Conservation (phyloP, 92 coral and sea anemone species). For the Phenganax subtilis region DNA sequence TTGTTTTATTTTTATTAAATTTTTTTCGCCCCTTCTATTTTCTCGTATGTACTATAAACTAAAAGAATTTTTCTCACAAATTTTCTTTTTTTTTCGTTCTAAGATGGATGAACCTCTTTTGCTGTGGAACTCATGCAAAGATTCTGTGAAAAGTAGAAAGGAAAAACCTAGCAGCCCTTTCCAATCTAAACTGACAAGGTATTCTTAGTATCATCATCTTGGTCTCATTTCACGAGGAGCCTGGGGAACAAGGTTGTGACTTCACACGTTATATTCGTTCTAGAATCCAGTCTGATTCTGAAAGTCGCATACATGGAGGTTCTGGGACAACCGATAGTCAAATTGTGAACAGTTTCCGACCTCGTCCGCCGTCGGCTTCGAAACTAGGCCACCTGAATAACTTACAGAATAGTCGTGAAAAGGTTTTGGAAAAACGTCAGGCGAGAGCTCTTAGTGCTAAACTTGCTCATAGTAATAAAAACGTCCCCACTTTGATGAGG, state of each 20-base stretch:
- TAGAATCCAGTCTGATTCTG: not conserved
- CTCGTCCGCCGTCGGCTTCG: constrained; percentile 75
- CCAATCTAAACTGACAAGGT: constrained; percentile 10
- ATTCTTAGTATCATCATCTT: not conserved
- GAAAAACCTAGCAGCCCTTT: not conserved
- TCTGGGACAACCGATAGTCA: constrained; percentile 15
- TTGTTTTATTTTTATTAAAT: not conserved
- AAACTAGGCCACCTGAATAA: constrained; percentile 58
- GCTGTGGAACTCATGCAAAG: constrained; percentile 63
- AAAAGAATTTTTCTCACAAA: not conserved
- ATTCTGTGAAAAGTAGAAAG: constrained; percentile 33
- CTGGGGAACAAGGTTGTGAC: too few relatives aligned
- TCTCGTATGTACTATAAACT: not conserved
- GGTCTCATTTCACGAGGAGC: not conserved
- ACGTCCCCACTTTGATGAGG: constrained; percentile 37
- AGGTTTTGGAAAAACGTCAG: constrained; percentile 69
- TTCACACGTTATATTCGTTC: not conserved
- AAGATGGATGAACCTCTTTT: constrained; percentile 75
- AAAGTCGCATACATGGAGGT: not conserved
- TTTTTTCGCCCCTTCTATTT: too few relatives aligned
- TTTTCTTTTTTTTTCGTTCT: not conserved
- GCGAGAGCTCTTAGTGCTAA: constrained; percentile 76
- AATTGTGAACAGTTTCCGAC: constrained; percentile 70
- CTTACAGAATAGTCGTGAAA: constrained; percentile 36
- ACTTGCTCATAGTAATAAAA: constrained; percentile 69